These are phyloP conservation scores for Gnathonemus echidnorhynchus DNA, from an alignment of 2,113 vertebrate species.

Conservation along the genomic window DNA sequence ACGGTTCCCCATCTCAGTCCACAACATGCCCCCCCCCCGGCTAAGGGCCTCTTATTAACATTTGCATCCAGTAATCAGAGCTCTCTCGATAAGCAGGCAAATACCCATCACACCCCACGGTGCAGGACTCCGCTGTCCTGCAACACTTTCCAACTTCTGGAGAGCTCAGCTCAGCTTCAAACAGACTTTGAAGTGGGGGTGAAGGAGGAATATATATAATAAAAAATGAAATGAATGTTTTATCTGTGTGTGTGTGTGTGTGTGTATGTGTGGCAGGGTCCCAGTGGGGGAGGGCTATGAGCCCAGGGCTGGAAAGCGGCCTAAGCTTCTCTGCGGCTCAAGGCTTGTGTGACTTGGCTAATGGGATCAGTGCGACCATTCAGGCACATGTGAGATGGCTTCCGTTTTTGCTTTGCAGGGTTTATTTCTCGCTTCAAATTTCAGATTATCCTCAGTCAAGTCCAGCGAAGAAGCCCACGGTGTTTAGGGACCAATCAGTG, in stretches of 20 bases:
- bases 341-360: slow-evolving; percentile 27
- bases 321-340: not conserved
- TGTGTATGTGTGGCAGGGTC: not conserved
- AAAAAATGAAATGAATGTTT: slow-evolving; percentile 21
- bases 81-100: not conserved
- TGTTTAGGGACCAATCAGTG: not conserved
- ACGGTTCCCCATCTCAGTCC: not conserved
- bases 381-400: slow-evolving; percentile 11
- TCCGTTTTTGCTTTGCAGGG: slow-evolving; percentile 23
- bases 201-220: slow-evolving; percentile 2
- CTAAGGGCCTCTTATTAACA: not conserved
- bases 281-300: not conserved
- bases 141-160: slow-evolving; percentile 18
- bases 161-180: slow-evolving; percentile 30
- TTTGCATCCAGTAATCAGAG: not conserved
- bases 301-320: not conserved
- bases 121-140: not conserved
- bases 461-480: not conserved
- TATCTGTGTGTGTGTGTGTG: not conserved
- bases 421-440: slow-evolving; percentile 33
- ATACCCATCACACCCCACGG: not conserved
- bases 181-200: slow-evolving; percentile 34
- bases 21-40: not conserved
- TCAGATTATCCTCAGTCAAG: slow-evolving; percentile 35
- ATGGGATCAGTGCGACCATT: slow-evolving; percentile 37